phyloP scores from a whole-genome alignment of 2,113 vertebrate species.

The Brachyhypopomus gauderio region DNA sequence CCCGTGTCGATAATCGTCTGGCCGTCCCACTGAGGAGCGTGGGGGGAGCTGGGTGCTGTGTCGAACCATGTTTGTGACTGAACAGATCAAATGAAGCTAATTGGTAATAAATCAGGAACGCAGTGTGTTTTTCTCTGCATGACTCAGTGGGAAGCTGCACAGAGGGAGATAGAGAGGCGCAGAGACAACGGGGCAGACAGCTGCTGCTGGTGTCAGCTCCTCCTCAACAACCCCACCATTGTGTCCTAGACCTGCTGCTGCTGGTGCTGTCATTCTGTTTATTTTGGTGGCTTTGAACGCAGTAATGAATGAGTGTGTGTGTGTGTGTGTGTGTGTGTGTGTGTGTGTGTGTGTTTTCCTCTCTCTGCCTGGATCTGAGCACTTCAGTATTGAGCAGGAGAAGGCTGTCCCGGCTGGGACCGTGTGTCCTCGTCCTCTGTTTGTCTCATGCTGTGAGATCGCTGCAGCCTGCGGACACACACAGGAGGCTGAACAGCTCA shows the following conservation, averaged over 20 bases:
- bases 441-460: slow-evolving; percentile 24
- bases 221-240: slow-evolving; percentile 61
- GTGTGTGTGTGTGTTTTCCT: background rate
- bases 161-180: slow-evolving; percentile 60
- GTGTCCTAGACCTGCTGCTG: slow-evolving; percentile 52
- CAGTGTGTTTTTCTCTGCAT: background rate
- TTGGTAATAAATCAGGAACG: background rate
- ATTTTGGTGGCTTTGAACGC: slow-evolving; percentile 61
- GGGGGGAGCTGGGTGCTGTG: background rate
- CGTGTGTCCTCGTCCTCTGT: slow-evolving; percentile 35
- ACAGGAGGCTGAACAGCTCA: background rate
- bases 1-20: background rate
- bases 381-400: background rate
- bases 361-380: slow-evolving; percentile 14
- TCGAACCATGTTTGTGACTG: background rate
- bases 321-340: slow-evolving; percentile 6
- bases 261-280: slow-evolving; percentile 47
- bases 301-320: slow-evolving; percentile 13
- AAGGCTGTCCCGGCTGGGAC: background rate
- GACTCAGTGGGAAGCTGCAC: slow-evolving; percentile 60
- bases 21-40: background rate
- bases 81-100: background rate
- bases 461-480: background rate
- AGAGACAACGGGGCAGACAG: slow-evolving; percentile 51
- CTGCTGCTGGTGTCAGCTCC: slow-evolving; percentile 58